Percentiles rank a stretch among this genome's conserved stretches.
Conservation (phyloP, 1,140 invertebrate species). For the Hyphantria cunea region DNA sequence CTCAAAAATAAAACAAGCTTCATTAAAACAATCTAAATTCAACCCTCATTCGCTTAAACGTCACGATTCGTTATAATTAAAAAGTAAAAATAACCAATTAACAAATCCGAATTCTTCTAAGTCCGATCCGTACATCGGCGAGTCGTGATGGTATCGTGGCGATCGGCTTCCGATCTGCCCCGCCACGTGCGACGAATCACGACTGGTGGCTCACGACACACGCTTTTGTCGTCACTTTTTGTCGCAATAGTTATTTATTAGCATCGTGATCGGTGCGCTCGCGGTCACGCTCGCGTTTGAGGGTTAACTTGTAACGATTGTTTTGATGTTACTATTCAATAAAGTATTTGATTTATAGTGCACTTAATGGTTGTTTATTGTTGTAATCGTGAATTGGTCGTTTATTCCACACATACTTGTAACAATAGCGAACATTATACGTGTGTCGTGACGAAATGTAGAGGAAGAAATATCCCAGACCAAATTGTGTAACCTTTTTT, state of each 20-base stretch:
- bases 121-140: slow-evolving; percentile 4
- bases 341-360: slow-evolving; percentile 23
- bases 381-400: slow-evolving; percentile 26
- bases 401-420: neutral
- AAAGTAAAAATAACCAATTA: slow-evolving; percentile 29
- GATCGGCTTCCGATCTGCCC: slow-evolving; percentile 34
- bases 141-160: slow-evolving; percentile 38
- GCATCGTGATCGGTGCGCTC: slow-evolving; percentile 25
- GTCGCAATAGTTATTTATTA: slow-evolving; percentile 35
- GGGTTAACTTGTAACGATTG: slow-evolving; percentile 21
- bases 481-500: too few relatives aligned
- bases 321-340: slow-evolving; percentile 27
- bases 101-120: slow-evolving; percentile 3
- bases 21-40: slow-evolving; percentile 28
- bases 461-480: too few relatives aligned
- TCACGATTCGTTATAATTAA: slow-evolving; percentile 28
- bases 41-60: slow-evolving; percentile 17
- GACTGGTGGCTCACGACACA: slow-evolving; percentile 50
- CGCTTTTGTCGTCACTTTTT: slow-evolving; percentile 46
- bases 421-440: too few relatives aligned
- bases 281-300: slow-evolving; percentile 21
- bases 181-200: slow-evolving; percentile 56
- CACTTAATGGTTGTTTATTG: slow-evolving; percentile 3
- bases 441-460: too few relatives aligned
- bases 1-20: slow-evolving; percentile 22